Evolutionary conservation across 2,888 invertebrate species (phyloP).

Genomic region (Drosophila niveifrons): DNA sequence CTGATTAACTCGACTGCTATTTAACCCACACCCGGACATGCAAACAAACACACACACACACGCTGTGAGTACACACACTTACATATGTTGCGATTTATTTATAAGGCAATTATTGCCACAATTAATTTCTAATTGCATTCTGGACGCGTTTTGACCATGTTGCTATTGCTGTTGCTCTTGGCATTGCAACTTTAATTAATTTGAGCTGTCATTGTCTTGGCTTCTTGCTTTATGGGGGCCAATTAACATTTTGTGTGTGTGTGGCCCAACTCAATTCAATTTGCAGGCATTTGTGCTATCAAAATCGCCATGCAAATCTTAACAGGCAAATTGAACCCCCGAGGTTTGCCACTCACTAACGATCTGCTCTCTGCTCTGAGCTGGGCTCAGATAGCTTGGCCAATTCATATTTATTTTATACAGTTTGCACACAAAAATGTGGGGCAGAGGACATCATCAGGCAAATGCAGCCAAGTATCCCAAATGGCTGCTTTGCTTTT

Average conservation of each 20-base stretch:
- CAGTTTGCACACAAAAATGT: conserved; percentile 45
- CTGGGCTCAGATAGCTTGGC: conserved; percentile 25
- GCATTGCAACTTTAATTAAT: conserved; percentile 58
- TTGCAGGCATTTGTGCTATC: conserved; percentile 32
- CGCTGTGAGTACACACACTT: conserved; percentile 10
- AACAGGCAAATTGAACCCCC: conserved; percentile 44
- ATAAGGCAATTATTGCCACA: conserved; percentile 78
- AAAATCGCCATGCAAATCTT: conserved; percentile 40
- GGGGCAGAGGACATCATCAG: conserved; percentile 9
- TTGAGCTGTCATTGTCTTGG: conserved; percentile 43
- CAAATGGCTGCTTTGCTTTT: neutral
- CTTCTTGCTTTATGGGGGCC: conserved; percentile 52
- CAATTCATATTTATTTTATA: conserved; percentile 57
- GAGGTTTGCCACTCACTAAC: conserved; percentile 26
- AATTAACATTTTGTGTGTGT: conserved; percentile 59
- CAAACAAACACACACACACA: conserved; percentile 3
- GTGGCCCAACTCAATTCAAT: conserved; percentile 41
- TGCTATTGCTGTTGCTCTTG: conserved; percentile 38
- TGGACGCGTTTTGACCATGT: conserved; percentile 29
- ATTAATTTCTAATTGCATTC: conserved; percentile 77
- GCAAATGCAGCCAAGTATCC: conserved; percentile 6
- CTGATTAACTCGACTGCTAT: conserved; percentile 64
- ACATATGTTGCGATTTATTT: conserved; percentile 59
- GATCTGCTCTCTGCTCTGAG: conserved; percentile 7
- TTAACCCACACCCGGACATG: conserved; percentile 21